Evolutionary conservation across 2,888 invertebrate species (phyloP).

Genomic region (Leucoptera coffeella): DNA sequence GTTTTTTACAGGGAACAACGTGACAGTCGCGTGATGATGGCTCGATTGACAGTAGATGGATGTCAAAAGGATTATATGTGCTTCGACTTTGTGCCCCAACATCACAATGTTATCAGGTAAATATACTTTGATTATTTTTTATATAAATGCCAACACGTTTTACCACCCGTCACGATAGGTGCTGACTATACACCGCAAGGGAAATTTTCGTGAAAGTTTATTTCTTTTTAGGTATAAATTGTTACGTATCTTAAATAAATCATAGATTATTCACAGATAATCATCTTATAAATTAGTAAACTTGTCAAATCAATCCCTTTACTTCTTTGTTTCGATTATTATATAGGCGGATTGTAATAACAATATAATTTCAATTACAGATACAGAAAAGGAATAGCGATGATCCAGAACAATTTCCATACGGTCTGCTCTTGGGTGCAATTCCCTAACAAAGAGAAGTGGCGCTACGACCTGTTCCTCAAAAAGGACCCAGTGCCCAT

Average conservation of each 20-base stretch:
- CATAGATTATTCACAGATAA: too few relatives aligned
- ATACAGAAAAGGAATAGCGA: slow-evolving; percentile 81
- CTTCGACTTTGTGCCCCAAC: slow-evolving; percentile 91
- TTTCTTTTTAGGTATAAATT: neutral
- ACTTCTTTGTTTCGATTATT: neutral
- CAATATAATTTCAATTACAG: slow-evolving; percentile 24
- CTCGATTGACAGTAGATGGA: slow-evolving; percentile 91
- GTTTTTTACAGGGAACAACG: slow-evolving; percentile 63
- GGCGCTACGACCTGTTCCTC: slow-evolving; percentile 83
- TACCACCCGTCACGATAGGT: too few relatives aligned
- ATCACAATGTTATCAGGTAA: slow-evolving; percentile 73
- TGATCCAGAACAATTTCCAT: slow-evolving; percentile 84
- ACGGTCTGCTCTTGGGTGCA: slow-evolving; percentile 94
- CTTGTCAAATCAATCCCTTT: too few relatives aligned
- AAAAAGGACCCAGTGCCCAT: slow-evolving; percentile 88
- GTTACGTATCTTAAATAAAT: too few relatives aligned
- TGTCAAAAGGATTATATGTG: slow-evolving; percentile 97
- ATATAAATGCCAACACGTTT: too few relatives aligned
- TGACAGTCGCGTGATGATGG: slow-evolving; percentile 91
- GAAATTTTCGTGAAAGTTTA: neutral
- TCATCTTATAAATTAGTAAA: too few relatives aligned
- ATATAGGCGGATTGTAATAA: slow-evolving; percentile 1
- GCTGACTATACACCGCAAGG: too few relatives aligned
- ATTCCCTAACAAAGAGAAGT: slow-evolving; percentile 74
- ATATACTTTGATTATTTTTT: too few relatives aligned